Evolutionary conservation across 53 echinoderm and acorn worm genomes (phyloP).

Genomic region (Pentamera pediparva): DNA sequence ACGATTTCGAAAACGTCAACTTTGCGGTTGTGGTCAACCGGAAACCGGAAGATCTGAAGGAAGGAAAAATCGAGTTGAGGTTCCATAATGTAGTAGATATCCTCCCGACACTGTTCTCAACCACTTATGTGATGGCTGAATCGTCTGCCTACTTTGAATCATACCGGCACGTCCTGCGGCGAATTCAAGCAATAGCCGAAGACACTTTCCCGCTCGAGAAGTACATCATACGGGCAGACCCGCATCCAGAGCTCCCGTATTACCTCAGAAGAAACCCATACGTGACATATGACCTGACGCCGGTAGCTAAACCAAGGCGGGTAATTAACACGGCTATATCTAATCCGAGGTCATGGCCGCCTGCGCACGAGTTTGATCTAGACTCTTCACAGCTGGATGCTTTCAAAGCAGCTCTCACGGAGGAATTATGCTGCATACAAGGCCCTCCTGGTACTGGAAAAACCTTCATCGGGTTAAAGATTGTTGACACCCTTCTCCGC

Average conservation of each 20-base stretch:
- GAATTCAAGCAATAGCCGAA: constrained; percentile 53
- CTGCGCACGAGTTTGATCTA: constrained; percentile 25
- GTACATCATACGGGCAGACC: constrained; percentile 50
- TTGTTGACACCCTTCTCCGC: constrained; percentile 61
- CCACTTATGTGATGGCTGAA: constrained; percentile 83
- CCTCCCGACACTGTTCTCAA: constrained; percentile 33
- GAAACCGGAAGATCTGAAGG: constrained; percentile 58
- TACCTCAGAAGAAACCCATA: constrained; percentile 38
- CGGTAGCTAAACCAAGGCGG: neutral
- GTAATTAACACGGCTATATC: neutral
- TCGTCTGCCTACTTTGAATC: constrained; percentile 83
- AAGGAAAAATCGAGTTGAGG: constrained; percentile 74
- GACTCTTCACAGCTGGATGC: constrained; percentile 76
- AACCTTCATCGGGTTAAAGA: constrained; percentile 89
- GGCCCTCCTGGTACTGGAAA: constrained; percentile 97
- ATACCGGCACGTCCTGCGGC: constrained; percentile 70
- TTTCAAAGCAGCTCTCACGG: constrained; percentile 71
- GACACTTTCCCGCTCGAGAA: constrained; percentile 54
- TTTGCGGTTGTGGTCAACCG: constrained; percentile 90
- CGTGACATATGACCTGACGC: constrained; percentile 41
- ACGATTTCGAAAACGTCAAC: constrained; percentile 66
- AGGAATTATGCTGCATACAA: constrained; percentile 77
- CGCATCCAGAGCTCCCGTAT: constrained; percentile 41
- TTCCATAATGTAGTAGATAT: constrained; percentile 52
- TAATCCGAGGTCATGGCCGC: constrained; percentile 38